Percentiles rank a stretch among this genome's conserved stretches.
Conservation (phyloP, 1,140 invertebrate species). For the Aricia agestis region DNA sequence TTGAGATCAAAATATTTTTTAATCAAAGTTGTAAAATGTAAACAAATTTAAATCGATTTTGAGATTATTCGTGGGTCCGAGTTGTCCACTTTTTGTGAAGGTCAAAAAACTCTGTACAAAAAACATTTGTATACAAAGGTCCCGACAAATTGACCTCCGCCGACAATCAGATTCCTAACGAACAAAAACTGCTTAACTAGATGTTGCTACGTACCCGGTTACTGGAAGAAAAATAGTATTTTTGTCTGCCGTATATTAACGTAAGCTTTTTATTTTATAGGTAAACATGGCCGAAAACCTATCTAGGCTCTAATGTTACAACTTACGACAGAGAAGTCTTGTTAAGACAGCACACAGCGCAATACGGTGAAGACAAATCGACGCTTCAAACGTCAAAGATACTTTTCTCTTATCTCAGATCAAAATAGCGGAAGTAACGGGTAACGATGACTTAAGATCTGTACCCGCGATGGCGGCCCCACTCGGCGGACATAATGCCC, state of each 20-base stretch:
- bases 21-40: background rate
- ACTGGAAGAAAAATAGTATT: background rate
- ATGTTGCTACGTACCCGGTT: background rate
- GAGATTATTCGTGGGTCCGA: background rate
- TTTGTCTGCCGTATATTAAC: too few species aligned
- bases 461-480: background rate
- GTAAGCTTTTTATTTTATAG: too few species aligned
- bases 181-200: conserved; percentile 3
- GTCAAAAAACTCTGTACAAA: background rate
- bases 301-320: too few species aligned
- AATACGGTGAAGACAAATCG: too few species aligned
- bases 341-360: too few species aligned
- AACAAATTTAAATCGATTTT: background rate
- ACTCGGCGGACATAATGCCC: background rate
- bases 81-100: background rate
- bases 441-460: background rate
- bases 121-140: background rate
- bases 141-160: background rate
- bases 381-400: background rate
- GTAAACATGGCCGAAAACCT: too few species aligned
- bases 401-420: background rate
- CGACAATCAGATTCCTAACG: background rate
- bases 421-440: background rate
- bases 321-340: too few species aligned
- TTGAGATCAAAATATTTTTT: too few species aligned